A percentile compares a stretch with the other conserved stretches of the same genome.
Conservation (phyloP, 2,888 invertebrate genomes). For the Pomacea canaliculata region DNA sequence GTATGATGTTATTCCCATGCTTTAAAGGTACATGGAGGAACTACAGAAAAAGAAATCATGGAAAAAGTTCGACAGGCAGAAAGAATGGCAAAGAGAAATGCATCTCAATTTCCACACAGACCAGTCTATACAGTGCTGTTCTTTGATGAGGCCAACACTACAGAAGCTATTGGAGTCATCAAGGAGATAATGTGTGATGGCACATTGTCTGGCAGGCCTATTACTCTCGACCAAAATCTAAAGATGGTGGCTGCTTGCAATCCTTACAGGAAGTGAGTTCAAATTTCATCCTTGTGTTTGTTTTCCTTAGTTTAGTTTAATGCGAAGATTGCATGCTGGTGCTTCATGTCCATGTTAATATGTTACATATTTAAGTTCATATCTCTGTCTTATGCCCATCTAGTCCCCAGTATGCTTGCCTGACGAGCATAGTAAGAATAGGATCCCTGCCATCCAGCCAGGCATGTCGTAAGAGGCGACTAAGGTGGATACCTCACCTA, state of each 20-base stretch:
- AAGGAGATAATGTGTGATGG: constrained; percentile 67
- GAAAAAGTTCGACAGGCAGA: too few species aligned
- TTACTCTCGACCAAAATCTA: constrained; percentile 47
- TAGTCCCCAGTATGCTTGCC: too few species aligned
- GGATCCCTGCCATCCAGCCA: too few species aligned
- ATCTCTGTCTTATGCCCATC: too few species aligned
- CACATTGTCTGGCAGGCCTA: constrained; percentile 52
- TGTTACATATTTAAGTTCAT: too few species aligned
- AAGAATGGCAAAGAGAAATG: constrained; percentile 48
- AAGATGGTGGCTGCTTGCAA: constrained; percentile 67
- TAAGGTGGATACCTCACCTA: too few species aligned
- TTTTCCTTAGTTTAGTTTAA: not conserved
- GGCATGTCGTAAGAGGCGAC: too few species aligned
- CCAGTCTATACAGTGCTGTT: constrained; percentile 61
- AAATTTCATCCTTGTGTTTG: not conserved
- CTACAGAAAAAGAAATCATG: too few species aligned
- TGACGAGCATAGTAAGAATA: too few species aligned
- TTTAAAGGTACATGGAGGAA: constrained; percentile 64
- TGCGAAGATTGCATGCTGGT: not conserved
- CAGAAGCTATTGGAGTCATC: constrained; percentile 64
- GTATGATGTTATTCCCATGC: not conserved
- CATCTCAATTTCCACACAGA: constrained; percentile 20
- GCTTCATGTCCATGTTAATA: too few species aligned
- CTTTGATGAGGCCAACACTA: constrained; percentile 68
- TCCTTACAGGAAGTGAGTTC: constrained; percentile 63